phyloP scores from a whole-genome alignment of 2,888 invertebrate species.

The Nebria salina region DNA sequence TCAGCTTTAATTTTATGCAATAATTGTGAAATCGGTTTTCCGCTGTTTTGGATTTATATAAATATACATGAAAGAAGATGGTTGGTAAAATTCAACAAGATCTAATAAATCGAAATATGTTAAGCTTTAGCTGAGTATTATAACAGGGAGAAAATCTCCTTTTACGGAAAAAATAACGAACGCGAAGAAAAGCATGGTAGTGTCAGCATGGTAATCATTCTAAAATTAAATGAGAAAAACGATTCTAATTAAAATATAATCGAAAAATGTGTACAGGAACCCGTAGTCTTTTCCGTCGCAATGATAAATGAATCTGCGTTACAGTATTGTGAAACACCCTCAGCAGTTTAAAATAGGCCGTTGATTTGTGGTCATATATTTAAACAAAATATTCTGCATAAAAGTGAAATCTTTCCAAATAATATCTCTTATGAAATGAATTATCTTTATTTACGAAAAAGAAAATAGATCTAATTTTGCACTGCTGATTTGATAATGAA shows the following conservation, averaged over 20 bases:
- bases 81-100: neutral
- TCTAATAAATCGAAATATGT: neutral
- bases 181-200: conserved; percentile 19
- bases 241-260: conserved; percentile 23
- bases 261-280: conserved; percentile 17
- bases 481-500: too few relatives aligned
- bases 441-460: neutral
- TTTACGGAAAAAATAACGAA: neutral
- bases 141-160: neutral
- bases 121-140: neutral
- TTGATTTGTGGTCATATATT: neutral
- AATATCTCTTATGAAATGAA: neutral
- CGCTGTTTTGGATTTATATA: neutral
- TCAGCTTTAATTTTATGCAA: neutral
- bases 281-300: conserved; percentile 8
- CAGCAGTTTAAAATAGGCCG: neutral
- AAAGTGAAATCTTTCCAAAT: neutral
- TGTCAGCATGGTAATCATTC: conserved; percentile 3
- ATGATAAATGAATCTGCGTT: conserved; percentile 20
- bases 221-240: conserved; percentile 15
- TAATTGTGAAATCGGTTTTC: neutral
- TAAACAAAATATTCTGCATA: neutral
- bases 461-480: too few relatives aligned
- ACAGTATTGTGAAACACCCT: neutral
- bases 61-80: neutral